Conservation (phyloP, 2,113 vertebrate genomes). For the Pelecanus crispus region DNA sequence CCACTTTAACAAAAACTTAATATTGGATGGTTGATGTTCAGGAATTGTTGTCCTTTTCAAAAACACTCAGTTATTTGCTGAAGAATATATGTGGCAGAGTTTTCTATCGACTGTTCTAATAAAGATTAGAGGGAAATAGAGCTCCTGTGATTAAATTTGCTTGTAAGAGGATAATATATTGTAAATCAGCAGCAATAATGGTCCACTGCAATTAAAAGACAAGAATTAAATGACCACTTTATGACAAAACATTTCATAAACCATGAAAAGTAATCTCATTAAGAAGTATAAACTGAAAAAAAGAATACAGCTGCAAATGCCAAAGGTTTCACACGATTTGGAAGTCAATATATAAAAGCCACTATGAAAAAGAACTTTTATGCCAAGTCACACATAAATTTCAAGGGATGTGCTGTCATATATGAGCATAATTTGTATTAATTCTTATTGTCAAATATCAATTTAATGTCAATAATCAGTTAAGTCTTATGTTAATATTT, state of each 20-base stretch:
- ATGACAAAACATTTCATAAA: background rate
- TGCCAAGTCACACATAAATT: background rate
- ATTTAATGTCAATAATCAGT: background rate
- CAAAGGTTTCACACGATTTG: background rate
- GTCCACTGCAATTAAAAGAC: background rate
- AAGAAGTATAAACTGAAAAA: background rate
- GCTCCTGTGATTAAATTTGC: conserved; percentile 33
- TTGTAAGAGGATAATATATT: conserved; percentile 26
- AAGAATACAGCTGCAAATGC: background rate
- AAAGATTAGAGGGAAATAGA: conserved; percentile 9
- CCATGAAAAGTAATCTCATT: background rate
- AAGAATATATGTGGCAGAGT: background rate
- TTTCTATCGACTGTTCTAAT: background rate
- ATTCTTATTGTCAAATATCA: background rate
- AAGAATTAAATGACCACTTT: conserved; percentile 16
- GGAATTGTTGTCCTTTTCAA: background rate
- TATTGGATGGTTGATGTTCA: background rate
- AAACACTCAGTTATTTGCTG: background rate
- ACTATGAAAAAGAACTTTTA: background rate
- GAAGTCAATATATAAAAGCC: background rate
- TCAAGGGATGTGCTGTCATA: background rate
- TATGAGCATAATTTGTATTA: background rate
- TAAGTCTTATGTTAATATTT: background rate
- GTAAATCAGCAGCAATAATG: background rate
- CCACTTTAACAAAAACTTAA: background rate